Conservation (phyloP, 2,113 vertebrate genomes). For the Gallinago paraguaiae region DNA sequence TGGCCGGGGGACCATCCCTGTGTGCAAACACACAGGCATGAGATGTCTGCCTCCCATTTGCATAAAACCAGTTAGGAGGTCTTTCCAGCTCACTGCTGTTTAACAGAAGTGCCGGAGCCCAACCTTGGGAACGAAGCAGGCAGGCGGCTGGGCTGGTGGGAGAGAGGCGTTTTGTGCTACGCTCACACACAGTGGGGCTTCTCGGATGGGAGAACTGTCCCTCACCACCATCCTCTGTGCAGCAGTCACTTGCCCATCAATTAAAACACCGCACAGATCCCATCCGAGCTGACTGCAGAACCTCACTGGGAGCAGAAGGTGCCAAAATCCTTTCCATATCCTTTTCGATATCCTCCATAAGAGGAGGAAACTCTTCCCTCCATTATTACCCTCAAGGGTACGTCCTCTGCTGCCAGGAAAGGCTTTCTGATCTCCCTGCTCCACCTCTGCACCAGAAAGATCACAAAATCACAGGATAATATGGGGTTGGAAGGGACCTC, state of each 20-base stretch:
- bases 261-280: neutral
- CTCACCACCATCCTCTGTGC: neutral
- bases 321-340: neutral
- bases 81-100: conserved; percentile 44
- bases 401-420: neutral
- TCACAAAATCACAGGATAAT: too few relatives aligned
- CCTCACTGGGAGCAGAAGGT: neutral
- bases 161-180: neutral
- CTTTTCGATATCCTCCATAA: too few relatives aligned
- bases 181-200: neutral
- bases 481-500: too few relatives aligned
- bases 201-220: neutral
- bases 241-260: neutral
- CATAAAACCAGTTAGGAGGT: conserved; percentile 14
- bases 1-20: neutral
- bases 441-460: neutral
- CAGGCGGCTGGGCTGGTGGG: neutral
- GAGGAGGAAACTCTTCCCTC: neutral
- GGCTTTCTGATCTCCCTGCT: neutral
- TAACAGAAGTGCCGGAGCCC: neutral
- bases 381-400: neutral
- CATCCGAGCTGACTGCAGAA: neutral
- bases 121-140: conserved; percentile 27
- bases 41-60: neutral
- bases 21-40: neutral